Conservation (phyloP, 2,797 vertebrate genomes). For the Anguilla megastoma region DNA sequence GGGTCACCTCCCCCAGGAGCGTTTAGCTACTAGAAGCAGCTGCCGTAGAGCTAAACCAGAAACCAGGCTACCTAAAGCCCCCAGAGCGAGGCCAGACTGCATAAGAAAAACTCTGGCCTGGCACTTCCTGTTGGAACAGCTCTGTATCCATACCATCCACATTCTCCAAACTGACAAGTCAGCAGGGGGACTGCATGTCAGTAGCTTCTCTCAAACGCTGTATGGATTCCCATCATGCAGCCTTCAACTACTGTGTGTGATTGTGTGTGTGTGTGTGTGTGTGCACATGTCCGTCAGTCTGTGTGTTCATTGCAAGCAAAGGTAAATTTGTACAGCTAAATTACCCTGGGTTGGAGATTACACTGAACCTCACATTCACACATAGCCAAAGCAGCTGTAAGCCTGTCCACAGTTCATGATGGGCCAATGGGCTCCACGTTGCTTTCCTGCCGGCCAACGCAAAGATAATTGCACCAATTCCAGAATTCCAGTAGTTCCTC, state of each 20-base stretch:
- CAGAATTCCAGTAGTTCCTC: neutral
- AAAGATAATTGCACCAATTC: neutral
- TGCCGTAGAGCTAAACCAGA: slow-evolving; percentile 45
- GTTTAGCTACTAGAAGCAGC: slow-evolving; percentile 48
- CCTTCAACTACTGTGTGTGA: neutral
- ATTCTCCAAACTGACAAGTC: slow-evolving; percentile 57
- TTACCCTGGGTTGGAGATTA: neutral
- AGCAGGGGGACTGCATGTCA: neutral
- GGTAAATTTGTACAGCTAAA: neutral
- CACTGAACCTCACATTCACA: neutral
- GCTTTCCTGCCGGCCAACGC: neutral
- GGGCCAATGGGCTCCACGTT: neutral
- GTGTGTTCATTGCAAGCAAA: neutral
- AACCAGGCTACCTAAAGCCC: slow-evolving; percentile 26
- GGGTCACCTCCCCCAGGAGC: slow-evolving; percentile 38
- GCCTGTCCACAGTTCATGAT: neutral
- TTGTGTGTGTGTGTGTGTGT: neutral
- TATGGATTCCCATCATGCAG: neutral
- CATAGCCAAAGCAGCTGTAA: neutral
- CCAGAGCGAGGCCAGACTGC: neutral
- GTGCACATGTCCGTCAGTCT: slow-evolving; percentile 26
- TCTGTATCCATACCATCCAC: slow-evolving; percentile 58
- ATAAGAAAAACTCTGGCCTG: slow-evolving; percentile 45
- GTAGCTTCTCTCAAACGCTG: neutral
- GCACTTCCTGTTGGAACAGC: slow-evolving; percentile 59